Conservation (phyloP, 2,113 vertebrate genomes). For the Crotalus viridis region DNA sequence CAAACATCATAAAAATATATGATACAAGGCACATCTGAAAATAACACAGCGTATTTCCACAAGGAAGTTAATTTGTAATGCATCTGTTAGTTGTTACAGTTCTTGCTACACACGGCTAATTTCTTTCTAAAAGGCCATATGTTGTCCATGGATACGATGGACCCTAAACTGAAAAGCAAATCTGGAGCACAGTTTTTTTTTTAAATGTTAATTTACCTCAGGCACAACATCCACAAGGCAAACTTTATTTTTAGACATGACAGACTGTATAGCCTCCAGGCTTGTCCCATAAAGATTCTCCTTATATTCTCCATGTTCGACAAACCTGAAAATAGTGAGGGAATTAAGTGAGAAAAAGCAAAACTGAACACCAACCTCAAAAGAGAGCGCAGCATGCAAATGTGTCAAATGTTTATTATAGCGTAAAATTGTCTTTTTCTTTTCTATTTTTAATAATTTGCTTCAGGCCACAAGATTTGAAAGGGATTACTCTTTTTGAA, state of each 20-base stretch:
- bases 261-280: conserved; percentile 83
- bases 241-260: conserved; percentile 84
- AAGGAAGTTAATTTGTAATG: background rate
- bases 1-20: background rate
- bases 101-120: background rate
- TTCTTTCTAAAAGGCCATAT: background rate
- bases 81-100: background rate
- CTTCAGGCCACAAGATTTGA: background rate
- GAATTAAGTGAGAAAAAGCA: background rate
- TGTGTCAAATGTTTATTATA: background rate
- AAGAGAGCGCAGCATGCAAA: background rate
- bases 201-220: conserved; percentile 73
- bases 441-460: background rate
- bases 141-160: background rate
- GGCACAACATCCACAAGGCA: conserved; percentile 93
- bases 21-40: background rate
- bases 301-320: conserved; percentile 92
- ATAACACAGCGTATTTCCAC: background rate
- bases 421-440: background rate
- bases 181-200: background rate
- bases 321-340: conserved; percentile 74
- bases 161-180: background rate
- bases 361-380: background rate
- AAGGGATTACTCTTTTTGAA: background rate
- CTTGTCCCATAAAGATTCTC: conserved; percentile 92